Evolutionary conservation across 2,113 vertebrate species (phyloP).

Genomic region (Serinus canaria): DNA sequence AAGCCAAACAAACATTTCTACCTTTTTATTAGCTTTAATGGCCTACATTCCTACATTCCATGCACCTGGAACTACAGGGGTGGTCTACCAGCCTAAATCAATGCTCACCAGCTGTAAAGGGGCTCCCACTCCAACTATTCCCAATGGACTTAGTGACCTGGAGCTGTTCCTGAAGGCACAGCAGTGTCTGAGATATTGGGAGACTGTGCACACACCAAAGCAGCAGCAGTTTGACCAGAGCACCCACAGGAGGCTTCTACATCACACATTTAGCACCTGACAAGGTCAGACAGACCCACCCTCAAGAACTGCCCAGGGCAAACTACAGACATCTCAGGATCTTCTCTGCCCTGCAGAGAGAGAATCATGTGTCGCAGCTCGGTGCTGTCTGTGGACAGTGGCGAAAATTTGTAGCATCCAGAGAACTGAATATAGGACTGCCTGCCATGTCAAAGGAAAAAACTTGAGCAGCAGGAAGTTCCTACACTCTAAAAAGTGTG

Average conservation of each 20-base stretch:
- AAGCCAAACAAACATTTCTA: neutral
- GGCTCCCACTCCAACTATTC: neutral
- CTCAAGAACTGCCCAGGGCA: neutral
- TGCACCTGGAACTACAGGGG: neutral
- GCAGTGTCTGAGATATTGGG: rapidly evolving
- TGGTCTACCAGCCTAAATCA: neutral
- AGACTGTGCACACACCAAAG: neutral
- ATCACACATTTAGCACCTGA: rapidly evolving
- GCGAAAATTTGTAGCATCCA: neutral
- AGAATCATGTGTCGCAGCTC: rapidly evolving
- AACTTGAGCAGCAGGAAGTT: neutral
- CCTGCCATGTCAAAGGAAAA: neutral
- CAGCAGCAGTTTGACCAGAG: neutral
- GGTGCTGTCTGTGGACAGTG: rapidly evolving
- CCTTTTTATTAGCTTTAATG: neutral
- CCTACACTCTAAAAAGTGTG: neutral
- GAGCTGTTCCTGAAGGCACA: neutral
- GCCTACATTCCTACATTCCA: neutral
- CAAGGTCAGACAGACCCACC: neutral
- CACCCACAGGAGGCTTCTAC: neutral
- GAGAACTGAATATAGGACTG: neutral
- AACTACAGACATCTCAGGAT: neutral
- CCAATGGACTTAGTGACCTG: neutral
- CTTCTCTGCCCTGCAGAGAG: neutral
- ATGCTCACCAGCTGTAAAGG: neutral